Conservation (phyloP, 2,888 invertebrate genomes). For the Tenthredo livida region DNA sequence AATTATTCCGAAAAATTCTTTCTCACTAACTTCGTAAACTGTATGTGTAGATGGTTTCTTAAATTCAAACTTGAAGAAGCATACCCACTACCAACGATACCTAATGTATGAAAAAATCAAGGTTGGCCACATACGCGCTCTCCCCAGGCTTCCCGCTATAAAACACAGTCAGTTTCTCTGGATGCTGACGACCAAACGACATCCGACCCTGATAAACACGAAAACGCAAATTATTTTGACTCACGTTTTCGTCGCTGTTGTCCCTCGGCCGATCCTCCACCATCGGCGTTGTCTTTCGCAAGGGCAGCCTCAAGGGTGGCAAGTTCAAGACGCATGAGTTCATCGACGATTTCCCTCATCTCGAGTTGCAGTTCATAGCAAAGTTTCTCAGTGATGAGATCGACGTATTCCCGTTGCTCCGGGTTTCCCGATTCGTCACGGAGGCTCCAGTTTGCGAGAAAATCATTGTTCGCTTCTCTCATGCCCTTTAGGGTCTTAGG, state of each 20-base stretch:
- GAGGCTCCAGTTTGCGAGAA: constrained; percentile 77
- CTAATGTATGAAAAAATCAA: background rate
- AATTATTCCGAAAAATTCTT: constrained; percentile 25
- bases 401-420: constrained; percentile 82
- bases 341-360: constrained; percentile 85
- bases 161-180: too few relatives aligned
- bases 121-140: background rate
- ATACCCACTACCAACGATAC: background rate
- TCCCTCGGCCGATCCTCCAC: constrained; percentile 52
- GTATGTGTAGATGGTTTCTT: background rate
- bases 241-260: constrained; percentile 2
- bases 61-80: background rate
- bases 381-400: constrained; percentile 84
- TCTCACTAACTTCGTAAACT: background rate
- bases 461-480: constrained; percentile 61
- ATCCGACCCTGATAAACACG: background rate
- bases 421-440: constrained; percentile 80
- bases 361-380: constrained; percentile 84
- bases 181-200: too few relatives aligned
- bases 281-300: constrained; percentile 75
- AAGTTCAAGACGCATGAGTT: constrained; percentile 82
- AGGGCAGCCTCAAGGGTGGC: constrained; percentile 80
- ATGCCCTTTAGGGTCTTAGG: constrained; percentile 63
- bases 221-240: background rate
- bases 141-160: background rate